phyloP scores from a whole-genome alignment of 1,140 invertebrate species.

The Nasonia giraulti region DNA sequence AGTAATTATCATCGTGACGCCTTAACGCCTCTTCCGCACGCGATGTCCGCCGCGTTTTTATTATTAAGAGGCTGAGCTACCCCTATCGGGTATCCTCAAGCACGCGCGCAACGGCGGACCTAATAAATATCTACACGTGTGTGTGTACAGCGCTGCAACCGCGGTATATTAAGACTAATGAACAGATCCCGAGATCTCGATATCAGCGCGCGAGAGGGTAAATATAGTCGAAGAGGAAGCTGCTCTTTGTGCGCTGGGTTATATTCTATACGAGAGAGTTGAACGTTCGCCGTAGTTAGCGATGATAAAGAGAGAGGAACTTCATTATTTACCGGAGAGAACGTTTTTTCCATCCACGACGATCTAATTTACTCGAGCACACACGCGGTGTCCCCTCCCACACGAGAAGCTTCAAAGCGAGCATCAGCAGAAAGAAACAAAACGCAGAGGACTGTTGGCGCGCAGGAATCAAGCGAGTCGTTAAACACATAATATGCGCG shows the following conservation, averaged over 20 bases:
- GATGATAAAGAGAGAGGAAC: too few species aligned
- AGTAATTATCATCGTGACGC: not conserved
- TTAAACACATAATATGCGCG: not conserved
- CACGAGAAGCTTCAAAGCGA: too few species aligned
- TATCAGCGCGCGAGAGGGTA: conserved; percentile 51
- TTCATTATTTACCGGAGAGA: too few species aligned
- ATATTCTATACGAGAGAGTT: too few species aligned
- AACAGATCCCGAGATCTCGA: conserved; percentile 65
- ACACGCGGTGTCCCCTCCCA: too few species aligned
- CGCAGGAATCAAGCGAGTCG: not conserved
- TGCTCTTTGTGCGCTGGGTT: too few species aligned
- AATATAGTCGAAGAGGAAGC: not conserved
- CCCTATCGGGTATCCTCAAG: not conserved
- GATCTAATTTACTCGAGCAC: too few species aligned
- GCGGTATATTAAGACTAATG: conserved; percentile 64
- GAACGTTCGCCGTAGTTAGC: too few species aligned
- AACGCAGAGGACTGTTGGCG: too few species aligned
- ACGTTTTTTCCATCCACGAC: too few species aligned
- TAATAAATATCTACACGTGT: not conserved
- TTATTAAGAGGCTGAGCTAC: not conserved
- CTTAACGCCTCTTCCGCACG: not conserved
- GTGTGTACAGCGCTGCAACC: conserved; percentile 54
- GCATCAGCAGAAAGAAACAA: too few species aligned
- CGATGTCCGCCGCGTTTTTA: not conserved
- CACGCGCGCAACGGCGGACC: not conserved